Evolutionary conservation across 2,888 invertebrate genomes (phyloP), one percentile per base, ranked within the genome.

Genomic region (Camponotus fellah): DNA sequence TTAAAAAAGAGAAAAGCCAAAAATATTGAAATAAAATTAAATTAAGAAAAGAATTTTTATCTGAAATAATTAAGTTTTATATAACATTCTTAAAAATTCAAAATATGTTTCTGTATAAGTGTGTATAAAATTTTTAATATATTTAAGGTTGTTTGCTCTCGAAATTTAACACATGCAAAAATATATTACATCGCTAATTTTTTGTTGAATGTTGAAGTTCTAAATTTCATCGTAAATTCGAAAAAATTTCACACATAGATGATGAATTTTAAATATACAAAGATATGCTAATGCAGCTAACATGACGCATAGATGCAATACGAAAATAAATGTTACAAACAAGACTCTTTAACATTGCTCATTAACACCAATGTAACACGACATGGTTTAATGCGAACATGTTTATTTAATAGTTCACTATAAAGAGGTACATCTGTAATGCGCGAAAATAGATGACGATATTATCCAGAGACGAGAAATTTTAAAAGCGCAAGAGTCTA

Each of bases 401-500:
- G 86, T 89, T 89, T 91, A 90, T 90, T 89, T 85, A 89, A 85
- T 84, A 85, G 88, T 75, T 75, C 75, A 6, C 34, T 34, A 34
- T 43, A 43, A 89, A 88, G 82, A 82, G 84, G 86, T 64, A 79
- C 72, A 83, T 72, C 77, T 72, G 81, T 60, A 60, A 34, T 34
- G 66, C 58, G 79, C 32, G 64, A 46, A 62, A 43, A 62, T 58
- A 49, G 69, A 49, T 46, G 58, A 34, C 32, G 58, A 66, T 66
- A 68, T 17, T 14, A 46, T 12, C 40, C n/a, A 32, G 14, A 49
- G 68, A 40, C 46, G 34, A 49, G 56, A 53, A 72, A 43, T 53
- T 80, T 79, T 68, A 71, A 77, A 83, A 62, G 26, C 32, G 32
- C 37, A n/a, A 9, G 3, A n/a, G 43, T 9, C 43, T 37, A 60